These are phyloP conservation scores for Meriones psammophilus DNA, from an alignment of 2,797 vertebrate species.

Conservation along the genomic window DNA sequence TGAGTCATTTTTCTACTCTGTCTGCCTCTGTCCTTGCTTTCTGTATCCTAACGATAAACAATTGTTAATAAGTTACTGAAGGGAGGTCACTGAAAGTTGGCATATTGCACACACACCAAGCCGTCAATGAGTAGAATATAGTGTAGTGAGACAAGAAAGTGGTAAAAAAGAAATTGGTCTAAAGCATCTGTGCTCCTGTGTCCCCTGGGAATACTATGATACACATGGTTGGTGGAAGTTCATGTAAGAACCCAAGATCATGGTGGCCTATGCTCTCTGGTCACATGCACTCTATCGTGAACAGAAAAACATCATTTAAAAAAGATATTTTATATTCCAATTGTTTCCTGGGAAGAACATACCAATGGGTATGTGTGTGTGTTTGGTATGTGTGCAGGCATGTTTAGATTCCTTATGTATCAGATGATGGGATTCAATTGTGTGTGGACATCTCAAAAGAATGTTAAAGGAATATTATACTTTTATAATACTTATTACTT, in stretches of 20 bases:
- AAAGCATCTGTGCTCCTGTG: not conserved
- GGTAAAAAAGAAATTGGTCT: too few species aligned
- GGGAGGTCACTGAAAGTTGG: not conserved
- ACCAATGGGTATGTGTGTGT: not conserved
- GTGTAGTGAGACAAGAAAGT: not conserved
- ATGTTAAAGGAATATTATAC: not conserved
- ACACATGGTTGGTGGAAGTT: not conserved
- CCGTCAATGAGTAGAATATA: rapidly evolving
- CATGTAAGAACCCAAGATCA: not conserved
- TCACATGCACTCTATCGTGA: not conserved
- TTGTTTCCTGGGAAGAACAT: not conserved
- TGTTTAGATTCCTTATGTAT: not conserved
- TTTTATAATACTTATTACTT: not conserved
- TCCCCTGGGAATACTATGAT: not conserved
- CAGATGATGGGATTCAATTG: not conserved
- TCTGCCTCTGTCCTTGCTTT: not conserved
- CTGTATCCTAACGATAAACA: not conserved
- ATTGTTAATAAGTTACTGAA: too few species aligned
- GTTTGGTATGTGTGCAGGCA: not conserved
- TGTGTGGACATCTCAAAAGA: not conserved
- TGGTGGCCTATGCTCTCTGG: not conserved
- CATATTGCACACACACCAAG: rapidly evolving
- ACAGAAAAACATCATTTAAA: not conserved
- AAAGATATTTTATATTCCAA: not conserved
- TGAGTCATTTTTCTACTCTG: not conserved